Evolutionary conservation across 2,797 vertebrate species (phyloP).

Genomic region (Bovichtus diacanthus): DNA sequence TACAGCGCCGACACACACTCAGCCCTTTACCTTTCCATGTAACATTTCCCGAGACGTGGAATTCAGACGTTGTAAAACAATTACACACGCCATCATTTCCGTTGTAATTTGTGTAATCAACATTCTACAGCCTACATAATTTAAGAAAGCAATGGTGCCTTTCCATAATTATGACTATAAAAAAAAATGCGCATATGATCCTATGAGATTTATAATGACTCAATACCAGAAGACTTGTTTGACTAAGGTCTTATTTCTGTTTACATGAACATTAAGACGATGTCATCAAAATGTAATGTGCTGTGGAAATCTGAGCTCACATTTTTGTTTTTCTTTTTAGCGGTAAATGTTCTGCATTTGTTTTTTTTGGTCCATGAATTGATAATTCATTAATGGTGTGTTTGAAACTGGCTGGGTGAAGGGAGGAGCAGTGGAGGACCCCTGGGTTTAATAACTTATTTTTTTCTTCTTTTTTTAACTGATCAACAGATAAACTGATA

Average conservation of each 20-base stretch:
- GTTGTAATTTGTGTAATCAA: constrained; percentile 28
- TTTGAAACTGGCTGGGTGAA: background rate
- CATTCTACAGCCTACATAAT: background rate
- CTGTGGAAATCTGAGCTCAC: too few relatives aligned
- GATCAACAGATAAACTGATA: background rate
- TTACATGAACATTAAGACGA: background rate
- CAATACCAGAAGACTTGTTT: background rate
- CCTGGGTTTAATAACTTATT: too few relatives aligned
- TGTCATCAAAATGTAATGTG: too few relatives aligned
- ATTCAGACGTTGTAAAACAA: constrained; percentile 31
- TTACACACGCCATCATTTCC: constrained; percentile 26
- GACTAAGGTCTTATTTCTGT: background rate
- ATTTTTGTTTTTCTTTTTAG: too few relatives aligned
- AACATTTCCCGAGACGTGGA: constrained; percentile 7
- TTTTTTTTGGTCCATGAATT: background rate
- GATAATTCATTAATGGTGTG: background rate
- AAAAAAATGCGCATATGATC: background rate
- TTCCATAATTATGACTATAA: constrained; percentile 19
- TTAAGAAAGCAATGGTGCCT: constrained; percentile 16
- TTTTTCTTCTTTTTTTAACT: background rate
- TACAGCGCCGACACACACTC: background rate
- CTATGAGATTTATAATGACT: background rate
- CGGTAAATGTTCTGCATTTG: too few relatives aligned
- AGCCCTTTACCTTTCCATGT: background rate
- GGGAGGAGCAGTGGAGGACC: background rate